A percentile compares a stretch with the other conserved stretches of the same genome.
These are phyloP conservation scores for Forbesichthys agassizii DNA, from an alignment of 2,113 vertebrate genomes.

Conservation along the genomic window DNA sequence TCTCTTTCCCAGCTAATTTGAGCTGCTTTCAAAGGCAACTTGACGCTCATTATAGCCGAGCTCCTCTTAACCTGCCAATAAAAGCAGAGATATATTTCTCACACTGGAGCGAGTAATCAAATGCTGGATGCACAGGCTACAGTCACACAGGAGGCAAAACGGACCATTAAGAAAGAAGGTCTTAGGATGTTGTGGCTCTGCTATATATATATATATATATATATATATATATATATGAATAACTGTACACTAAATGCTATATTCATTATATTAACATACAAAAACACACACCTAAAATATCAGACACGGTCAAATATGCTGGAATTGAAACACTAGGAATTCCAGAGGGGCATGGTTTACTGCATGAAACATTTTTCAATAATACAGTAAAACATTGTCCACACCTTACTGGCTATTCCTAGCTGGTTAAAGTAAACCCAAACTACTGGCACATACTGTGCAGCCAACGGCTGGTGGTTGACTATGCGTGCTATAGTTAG, in stretches of 20 bases:
- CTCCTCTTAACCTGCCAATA: slow-evolving; percentile 59
- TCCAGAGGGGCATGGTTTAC: no score
- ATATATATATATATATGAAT: background rate
- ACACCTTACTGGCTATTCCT: background rate
- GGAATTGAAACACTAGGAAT: no score
- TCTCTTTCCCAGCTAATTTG: slow-evolving; percentile 47
- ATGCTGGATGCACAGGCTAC: slow-evolving; percentile 42
- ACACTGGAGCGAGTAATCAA: slow-evolving; percentile 55
- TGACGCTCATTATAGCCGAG: slow-evolving; percentile 62
- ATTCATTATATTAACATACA: background rate
- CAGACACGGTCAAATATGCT: no score
- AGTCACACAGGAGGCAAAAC: slow-evolving; percentile 29
- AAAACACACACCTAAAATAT: background rate
- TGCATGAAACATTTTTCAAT: no score
- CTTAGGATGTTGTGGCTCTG: slow-evolving; percentile 33
- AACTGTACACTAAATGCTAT: background rate
- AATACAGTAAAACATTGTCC: no score
- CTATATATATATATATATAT: no score
- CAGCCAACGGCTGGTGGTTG: background rate
- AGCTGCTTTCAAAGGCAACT: slow-evolving; percentile 65
- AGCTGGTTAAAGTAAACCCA: background rate
- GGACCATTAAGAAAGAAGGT: slow-evolving; percentile 30
- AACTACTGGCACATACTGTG: background rate
- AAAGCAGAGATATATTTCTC: slow-evolving; percentile 62
- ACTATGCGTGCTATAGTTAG: slow-evolving; percentile 11